phyloP scores from a whole-genome alignment of 2,113 vertebrate species.

The Caretta caretta region DNA sequence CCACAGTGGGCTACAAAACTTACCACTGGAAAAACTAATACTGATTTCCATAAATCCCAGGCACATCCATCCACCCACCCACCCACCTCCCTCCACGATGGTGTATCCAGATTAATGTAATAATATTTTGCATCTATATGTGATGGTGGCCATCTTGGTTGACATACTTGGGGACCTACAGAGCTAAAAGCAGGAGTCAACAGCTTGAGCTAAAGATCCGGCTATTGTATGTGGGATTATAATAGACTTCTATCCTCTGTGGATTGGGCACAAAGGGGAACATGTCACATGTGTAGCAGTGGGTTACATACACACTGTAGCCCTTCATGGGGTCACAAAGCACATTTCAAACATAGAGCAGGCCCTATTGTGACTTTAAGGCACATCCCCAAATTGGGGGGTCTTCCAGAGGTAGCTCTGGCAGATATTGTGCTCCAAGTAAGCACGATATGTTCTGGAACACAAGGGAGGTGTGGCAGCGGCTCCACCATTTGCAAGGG shows the following conservation, averaged over 20 bases:
- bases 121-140: not conserved
- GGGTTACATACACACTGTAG: not conserved
- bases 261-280: not conserved
- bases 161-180: slow-evolving; percentile 35
- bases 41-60: slow-evolving; percentile 20
- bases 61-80: not conserved
- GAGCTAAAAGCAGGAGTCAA: slow-evolving; percentile 15
- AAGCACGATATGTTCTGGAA: not conserved
- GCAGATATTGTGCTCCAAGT: not conserved
- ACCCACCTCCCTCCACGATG: slow-evolving; percentile 22
- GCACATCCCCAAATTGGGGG: not conserved
- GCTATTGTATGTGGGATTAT: not conserved
- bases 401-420: not conserved
- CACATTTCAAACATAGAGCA: not conserved
- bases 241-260: not conserved
- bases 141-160: slow-evolving; percentile 9
- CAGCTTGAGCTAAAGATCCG: not conserved
- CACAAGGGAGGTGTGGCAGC: not conserved
- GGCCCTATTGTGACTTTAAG: not conserved
- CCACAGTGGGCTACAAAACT: not conserved
- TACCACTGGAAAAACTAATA: slow-evolving; percentile 20
- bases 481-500: not conserved
- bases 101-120: slow-evolving; percentile 38
- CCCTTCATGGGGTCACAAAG: not conserved
- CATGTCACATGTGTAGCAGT: not conserved